These are phyloP conservation scores for Rachycentron canadum DNA, from an alignment of 2,797 vertebrate genomes.

Conservation along the genomic window DNA sequence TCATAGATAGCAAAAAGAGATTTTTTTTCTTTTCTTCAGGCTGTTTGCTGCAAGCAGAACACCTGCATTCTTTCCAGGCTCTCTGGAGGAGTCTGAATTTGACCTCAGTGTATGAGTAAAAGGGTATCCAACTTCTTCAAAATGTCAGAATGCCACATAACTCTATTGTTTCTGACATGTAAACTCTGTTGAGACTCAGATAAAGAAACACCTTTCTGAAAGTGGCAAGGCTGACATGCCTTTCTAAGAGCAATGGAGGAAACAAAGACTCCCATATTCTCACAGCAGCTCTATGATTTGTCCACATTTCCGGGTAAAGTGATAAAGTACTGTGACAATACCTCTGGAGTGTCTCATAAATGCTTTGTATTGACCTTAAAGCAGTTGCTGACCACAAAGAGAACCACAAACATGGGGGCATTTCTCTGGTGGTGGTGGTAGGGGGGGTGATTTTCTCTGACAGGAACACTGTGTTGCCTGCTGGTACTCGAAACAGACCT, in stretches of 20 bases:
- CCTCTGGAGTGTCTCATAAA: conserved; percentile 72
- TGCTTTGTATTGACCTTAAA: conserved; percentile 76
- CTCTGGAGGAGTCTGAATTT: conserved; percentile 59
- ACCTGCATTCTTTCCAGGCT: conserved; percentile 68
- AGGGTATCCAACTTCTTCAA: conserved; percentile 64
- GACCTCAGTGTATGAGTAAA: conserved; percentile 61
- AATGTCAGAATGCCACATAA: conserved; percentile 72
- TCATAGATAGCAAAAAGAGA: conserved; percentile 2
- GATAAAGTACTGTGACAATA: conserved; percentile 68
- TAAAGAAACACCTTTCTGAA: conserved; percentile 63
- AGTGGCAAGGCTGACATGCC: conserved; percentile 41
- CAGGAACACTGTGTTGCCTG: conserved; percentile 71
- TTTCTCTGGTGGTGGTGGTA: conserved; percentile 59
- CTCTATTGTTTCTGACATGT: conserved; percentile 67
- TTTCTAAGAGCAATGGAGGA: conserved; percentile 53
- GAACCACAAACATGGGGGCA: conserved; percentile 41
- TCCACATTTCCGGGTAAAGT: conserved; percentile 68
- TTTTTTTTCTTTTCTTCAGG: conserved; percentile 31
- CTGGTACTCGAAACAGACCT: conserved; percentile 71
- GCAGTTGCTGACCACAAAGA: conserved; percentile 76
- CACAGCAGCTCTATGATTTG: conserved; percentile 68
- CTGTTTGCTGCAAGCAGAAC: conserved; percentile 69
- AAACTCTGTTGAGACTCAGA: conserved; percentile 48
- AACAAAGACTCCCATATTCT: conserved; percentile 65
- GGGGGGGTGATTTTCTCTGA: conserved; percentile 76